These are phyloP conservation scores for Entomobrya multifasciata DNA, from an alignment of 2,888 invertebrate genomes.

Conservation along the genomic window DNA sequence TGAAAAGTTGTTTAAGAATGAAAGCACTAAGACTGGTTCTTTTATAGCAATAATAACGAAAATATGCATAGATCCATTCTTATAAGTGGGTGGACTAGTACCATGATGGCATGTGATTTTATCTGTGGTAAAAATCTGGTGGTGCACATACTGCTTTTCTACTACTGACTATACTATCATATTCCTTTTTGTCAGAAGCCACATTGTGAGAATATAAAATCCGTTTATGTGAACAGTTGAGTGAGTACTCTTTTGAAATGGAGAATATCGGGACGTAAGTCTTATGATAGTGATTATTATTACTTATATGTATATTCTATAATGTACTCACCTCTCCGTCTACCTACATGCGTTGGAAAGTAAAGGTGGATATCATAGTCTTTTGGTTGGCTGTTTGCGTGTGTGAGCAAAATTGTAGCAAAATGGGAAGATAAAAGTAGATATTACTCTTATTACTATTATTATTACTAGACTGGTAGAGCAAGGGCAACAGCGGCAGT, in stretches of 20 bases:
- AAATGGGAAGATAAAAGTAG: conserved; percentile 28
- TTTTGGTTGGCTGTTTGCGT: not conserved
- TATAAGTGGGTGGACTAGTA: no score
- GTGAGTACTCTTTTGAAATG: not conserved
- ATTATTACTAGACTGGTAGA: not conserved
- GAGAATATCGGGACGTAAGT: not conserved
- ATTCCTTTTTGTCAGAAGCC: conserved; percentile 11
- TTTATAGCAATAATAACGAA: no score
- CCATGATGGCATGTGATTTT: no score
- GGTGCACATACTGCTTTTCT: no score
- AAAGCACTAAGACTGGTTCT: no score
- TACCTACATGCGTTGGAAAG: no score
- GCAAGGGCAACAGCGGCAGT: not conserved
- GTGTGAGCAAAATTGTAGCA: not conserved
- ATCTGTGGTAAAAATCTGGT: not conserved
- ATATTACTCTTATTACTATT: conserved; percentile 7
- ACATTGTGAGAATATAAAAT: not conserved
- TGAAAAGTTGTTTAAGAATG: no score
- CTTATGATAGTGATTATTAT: not conserved
- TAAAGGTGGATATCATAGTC: not conserved
- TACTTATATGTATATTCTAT: no score
- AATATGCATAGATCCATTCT: no score
- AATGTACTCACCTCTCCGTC: no score
- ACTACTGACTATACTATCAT: no score
- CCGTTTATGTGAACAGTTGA: not conserved